Evolutionary conservation across 1,140 invertebrate species (phyloP).

Genomic region (Brachionus angularis): DNA sequence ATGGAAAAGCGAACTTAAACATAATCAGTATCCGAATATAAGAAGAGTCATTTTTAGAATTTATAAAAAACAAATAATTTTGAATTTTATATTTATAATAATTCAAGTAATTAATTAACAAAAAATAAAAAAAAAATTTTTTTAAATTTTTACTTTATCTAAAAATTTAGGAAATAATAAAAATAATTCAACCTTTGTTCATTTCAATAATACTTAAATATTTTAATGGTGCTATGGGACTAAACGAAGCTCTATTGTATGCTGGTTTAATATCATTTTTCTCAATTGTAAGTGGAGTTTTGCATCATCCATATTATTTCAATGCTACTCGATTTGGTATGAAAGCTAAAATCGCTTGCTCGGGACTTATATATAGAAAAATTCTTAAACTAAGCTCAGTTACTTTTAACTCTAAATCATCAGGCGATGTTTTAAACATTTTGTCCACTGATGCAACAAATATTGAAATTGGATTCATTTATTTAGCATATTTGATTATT

Average conservation of each 20-base stretch:
- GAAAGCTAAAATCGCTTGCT: slow-evolving; percentile 72
- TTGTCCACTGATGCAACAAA: slow-evolving; percentile 33
- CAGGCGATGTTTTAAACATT: slow-evolving; percentile 14
- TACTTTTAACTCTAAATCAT: too few species aligned
- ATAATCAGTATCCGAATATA: too few species aligned
- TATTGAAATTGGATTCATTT: slow-evolving; percentile 16
- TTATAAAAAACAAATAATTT: too few species aligned
- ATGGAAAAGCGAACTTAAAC: too few species aligned
- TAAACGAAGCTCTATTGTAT: slow-evolving; percentile 52
- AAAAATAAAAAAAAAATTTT: background rate
- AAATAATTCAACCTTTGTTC: slow-evolving; percentile 55
- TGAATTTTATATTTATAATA: too few species aligned
- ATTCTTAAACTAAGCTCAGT: background rate
- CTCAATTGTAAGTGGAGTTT: slow-evolving; percentile 67
- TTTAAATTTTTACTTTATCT: background rate
- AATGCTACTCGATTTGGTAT: slow-evolving; percentile 67
- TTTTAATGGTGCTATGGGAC: slow-evolving; percentile 48
- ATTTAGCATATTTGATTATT: slow-evolving; percentile 15
- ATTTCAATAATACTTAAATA: slow-evolving; percentile 53
- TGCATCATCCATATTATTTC: slow-evolving; percentile 75
- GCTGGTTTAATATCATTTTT: slow-evolving; percentile 64
- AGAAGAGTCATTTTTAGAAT: too few species aligned
- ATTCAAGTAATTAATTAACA: too few species aligned
- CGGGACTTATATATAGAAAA: slow-evolving; percentile 76
- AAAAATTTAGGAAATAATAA: slow-evolving; percentile 51